Evolutionary conservation across 2,888 invertebrate species (phyloP), one percentile per base, ranked within the genome.

Genomic region (Chydorus sphaericus): DNA sequence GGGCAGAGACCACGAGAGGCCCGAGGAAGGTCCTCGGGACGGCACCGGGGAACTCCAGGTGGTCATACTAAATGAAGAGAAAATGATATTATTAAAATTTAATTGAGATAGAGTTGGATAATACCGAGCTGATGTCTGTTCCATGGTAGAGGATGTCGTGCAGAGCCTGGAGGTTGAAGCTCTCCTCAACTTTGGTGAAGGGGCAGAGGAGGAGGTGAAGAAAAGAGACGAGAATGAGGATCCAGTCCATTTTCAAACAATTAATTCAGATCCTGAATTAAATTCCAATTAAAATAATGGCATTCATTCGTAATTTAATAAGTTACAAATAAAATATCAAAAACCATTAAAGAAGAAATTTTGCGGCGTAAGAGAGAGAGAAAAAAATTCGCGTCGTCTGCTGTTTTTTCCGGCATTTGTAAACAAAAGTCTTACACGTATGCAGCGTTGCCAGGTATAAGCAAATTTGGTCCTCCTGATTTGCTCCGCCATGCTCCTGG

Each of bases 141-240:
- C 84, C 79, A 69, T 91, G 83, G 72, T 89, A 93, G 50, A 98
- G 74, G 66, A 98, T 79, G 73, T 99, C 98, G 73, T 99, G 98
- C 70, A 87, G 85, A 23, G 98, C 97, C 75, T 99, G 98, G 58
- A 96, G 75, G 74, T 96, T 97, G 70, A 99, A 99, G 72, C 96
- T 97, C 75, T 99, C 98, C 73, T 98, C 98, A 53, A 98, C 98
- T 82, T 99, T 97, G 4, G 94, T 96, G 69, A 85, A 96, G 54
- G 97, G 97, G 67, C 93, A 92, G 64, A 86, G 77, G 60, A 90
- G 69, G 58, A 94, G 73, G 70, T 91, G 88, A 63, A 84, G 78
- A 63, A 65, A 29, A 44, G 64, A 39, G 23, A 14, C n/a, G 18
- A 36, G 23, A 23, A 52, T 14, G n/a, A 52, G 23, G 2, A 52